Conservation (phyloP, 2,888 invertebrate genomes). For the Muschampia plurimacula region DNA sequence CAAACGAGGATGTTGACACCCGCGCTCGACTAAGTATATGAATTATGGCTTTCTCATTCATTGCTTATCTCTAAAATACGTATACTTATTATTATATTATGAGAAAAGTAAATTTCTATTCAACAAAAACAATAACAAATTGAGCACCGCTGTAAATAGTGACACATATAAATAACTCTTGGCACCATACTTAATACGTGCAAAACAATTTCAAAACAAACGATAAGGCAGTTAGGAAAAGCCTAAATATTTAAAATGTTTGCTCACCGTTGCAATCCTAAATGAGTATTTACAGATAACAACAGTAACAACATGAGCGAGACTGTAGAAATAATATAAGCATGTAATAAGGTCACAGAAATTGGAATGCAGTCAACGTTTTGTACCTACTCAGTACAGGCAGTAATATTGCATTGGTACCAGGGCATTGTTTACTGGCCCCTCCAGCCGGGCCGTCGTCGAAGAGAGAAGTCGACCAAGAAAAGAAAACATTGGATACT, state of each 20-base stretch:
- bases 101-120: not conserved
- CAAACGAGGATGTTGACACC: too few relatives aligned
- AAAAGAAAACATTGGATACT: conserved; percentile 17
- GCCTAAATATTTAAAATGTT: conserved; percentile 6
- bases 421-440: conserved; percentile 16
- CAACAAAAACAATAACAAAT: not conserved
- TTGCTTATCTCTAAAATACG: too few relatives aligned
- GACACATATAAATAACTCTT: not conserved
- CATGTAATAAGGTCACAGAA: conserved; percentile 39
- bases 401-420: conserved; percentile 33
- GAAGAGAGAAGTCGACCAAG: conserved; percentile 20
- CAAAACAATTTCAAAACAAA: conserved; percentile 4
- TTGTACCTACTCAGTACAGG: conserved; percentile 27
- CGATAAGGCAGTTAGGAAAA: conserved; percentile 8
- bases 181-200: not conserved
- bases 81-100: too few relatives aligned
- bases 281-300: conserved; percentile 25
- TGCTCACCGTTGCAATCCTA: conserved; percentile 16
- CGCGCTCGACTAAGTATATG: too few relatives aligned
- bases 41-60: too few relatives aligned
- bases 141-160: too few relatives aligned
- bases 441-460: not conserved
- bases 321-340: conserved; percentile 35
- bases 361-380: conserved; percentile 39
- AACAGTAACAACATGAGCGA: conserved; percentile 31